Base-by-base conservation (phyloP, 1,140 invertebrate genomes). In the Hylaeus volcanicus region DNA sequence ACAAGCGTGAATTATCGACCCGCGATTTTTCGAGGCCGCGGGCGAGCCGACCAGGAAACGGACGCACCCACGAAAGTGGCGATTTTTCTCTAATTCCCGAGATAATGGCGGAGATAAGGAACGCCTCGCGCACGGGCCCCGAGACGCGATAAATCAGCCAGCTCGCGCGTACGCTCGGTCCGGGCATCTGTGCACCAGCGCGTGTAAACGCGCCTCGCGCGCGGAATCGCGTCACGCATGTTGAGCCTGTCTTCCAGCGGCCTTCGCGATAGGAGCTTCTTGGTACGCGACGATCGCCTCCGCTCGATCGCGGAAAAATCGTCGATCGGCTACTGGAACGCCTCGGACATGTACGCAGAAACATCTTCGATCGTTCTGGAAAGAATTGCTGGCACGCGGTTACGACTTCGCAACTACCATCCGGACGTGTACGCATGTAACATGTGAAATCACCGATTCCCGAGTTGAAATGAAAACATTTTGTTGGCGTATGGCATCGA, bases 61-160 rank as follows among this genome's bases (percentile, higher is more conserved):
- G 58, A 84, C 75, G 81, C 77, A 79, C 75, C 70, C 73, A 83
- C 74, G 58, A 83, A 86, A 81, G 58, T 69, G 63, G 48, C 5
- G 76, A 83, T 77, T 83, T 79, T 79, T 81, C 53, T 83, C 71
- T 39, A 79, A 83, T 86, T 82, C 63, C 76, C 58, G 63, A 86
- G 81, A 86, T 86, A 86, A 86, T 79, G 41, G 61, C 8, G 65
- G 2, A 63, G 81, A 80, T 68, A 83, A 55, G 56, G 11, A n/a
- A 74, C 26, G 26, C 26, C 26, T 26, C 26, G 26, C 26, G 26
- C 26, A 26, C 26, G 26, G 26, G 26, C 41, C 56, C 37, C 55
- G 76, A 53, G 48, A 80, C 64, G 70, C 77, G 84, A 87, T 87
- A 87, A 87, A 87, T 83, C 81, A 83, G 55, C 5, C 12, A 55